These are phyloP conservation scores for Saguinus midas DNA, from an alignment of 2,113 vertebrate species.

Conservation along the genomic window DNA sequence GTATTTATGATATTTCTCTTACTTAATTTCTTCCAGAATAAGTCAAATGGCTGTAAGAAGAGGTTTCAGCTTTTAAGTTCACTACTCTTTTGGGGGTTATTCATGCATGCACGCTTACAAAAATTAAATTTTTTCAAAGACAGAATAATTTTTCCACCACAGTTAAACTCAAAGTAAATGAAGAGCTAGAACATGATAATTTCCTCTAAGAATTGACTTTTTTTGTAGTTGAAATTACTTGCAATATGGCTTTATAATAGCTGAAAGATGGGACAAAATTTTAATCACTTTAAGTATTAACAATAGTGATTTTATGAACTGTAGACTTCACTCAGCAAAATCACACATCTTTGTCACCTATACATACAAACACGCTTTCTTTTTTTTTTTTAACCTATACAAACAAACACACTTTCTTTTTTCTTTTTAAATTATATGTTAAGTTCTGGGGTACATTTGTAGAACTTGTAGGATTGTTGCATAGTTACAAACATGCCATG, in stretches of 20 bases:
- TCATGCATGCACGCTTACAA: constrained; percentile 41
- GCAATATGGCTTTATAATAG: neutral
- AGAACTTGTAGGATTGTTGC: too few species aligned
- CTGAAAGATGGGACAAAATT: neutral
- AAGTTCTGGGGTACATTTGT: too few species aligned
- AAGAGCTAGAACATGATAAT: constrained; percentile 16
- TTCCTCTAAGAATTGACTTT: constrained; percentile 11
- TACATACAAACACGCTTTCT: neutral
- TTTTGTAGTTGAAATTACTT: constrained; percentile 23
- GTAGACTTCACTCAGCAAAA: neutral
- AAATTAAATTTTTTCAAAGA: constrained; percentile 62
- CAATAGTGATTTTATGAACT: constrained; percentile 3
- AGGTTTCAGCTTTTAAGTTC: constrained; percentile 33
- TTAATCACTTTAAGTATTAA: neutral
- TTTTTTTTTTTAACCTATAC: neutral
- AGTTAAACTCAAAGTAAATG: constrained; percentile 45
- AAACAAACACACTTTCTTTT: neutral
- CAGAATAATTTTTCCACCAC: constrained; percentile 36
- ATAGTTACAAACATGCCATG: too few species aligned
- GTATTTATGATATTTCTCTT: neutral
- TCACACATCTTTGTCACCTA: neutral
- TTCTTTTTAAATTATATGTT: too few species aligned
- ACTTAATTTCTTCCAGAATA: constrained; percentile 22
- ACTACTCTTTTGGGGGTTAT: constrained; percentile 17
- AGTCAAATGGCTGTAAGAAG: constrained; percentile 30